A percentile compares a stretch with the other conserved stretches of the same genome.
Conservation (phyloP, 2,113 vertebrate species). For the Coracopsis vasa region DNA sequence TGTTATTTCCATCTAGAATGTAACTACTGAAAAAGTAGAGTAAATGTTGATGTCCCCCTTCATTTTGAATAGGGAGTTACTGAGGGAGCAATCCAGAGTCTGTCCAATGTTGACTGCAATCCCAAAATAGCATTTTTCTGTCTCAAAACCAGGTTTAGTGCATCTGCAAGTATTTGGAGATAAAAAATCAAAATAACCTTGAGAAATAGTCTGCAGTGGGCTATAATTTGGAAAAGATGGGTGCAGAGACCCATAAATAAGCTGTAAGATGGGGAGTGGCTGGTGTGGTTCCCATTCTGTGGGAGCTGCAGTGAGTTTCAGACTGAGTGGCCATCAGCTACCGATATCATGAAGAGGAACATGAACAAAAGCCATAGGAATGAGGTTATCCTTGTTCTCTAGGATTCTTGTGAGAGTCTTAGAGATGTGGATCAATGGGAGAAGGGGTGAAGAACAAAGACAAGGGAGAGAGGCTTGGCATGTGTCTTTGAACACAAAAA, state of each 20-base stretch:
- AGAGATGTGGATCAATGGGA: neutral
- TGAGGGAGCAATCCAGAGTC: neutral
- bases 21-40: neutral
- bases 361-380: neutral
- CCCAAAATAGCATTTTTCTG: neutral
- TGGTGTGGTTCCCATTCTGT: neutral
- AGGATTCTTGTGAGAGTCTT: neutral
- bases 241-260: neutral
- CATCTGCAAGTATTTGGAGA: neutral
- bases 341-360: fast-evolving
- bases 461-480: neutral
- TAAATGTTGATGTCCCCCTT: neutral
- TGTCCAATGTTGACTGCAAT: neutral
- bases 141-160: neutral
- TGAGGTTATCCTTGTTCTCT: neutral
- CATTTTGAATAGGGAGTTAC: neutral
- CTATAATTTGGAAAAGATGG: neutral
- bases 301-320: neutral
- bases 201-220: neutral
- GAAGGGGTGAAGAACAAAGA: neutral
- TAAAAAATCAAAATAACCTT: conserved; percentile 14
- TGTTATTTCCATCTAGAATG: neutral
- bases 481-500: neutral
- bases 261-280: neutral
- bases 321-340: neutral